A percentile compares a stretch with the other conserved stretches of the same genome.
phyloP scores from a whole-genome alignment of 2,797 vertebrate species.

The Ceryle rudis region DNA sequence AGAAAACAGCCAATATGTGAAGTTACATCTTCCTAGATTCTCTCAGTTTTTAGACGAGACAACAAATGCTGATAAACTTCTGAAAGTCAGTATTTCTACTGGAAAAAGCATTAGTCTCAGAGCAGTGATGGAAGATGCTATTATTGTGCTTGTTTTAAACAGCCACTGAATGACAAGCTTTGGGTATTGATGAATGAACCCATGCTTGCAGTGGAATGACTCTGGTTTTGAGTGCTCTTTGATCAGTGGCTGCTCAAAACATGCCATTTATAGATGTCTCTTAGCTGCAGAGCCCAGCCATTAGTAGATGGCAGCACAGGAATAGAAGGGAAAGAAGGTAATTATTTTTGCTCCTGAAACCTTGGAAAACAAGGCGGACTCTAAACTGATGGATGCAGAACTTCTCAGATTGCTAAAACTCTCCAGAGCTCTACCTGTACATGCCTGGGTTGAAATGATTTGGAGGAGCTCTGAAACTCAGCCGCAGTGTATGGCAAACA shows the following conservation, averaged over 20 bases:
- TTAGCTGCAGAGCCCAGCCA: background rate
- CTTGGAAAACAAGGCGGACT: background rate
- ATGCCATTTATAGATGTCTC: conserved; percentile 6
- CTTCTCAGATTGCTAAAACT: background rate
- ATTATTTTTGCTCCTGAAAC: background rate
- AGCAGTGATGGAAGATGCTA: background rate
- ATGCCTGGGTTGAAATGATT: background rate
- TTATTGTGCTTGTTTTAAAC: background rate
- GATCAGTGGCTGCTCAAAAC: background rate
- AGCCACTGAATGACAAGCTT: background rate
- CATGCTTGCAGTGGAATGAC: background rate
- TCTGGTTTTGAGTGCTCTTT: conserved; percentile 39
- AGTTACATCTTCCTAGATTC: background rate
- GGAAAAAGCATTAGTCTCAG: background rate
- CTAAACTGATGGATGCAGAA: background rate
- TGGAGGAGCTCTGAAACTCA: background rate
- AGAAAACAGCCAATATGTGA: background rate
- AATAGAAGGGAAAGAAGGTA: background rate
- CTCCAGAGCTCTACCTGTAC: background rate
- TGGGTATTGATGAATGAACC: conserved; percentile 21
- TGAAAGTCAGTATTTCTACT: background rate
- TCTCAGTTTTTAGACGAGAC: background rate
- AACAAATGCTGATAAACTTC: background rate
- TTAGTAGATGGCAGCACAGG: background rate
- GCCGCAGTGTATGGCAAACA: background rate